Evolutionary conservation across 2,797 vertebrate species (phyloP), one percentile per base, ranked within the genome.

Genomic region (Acanthurus lineatus): DNA sequence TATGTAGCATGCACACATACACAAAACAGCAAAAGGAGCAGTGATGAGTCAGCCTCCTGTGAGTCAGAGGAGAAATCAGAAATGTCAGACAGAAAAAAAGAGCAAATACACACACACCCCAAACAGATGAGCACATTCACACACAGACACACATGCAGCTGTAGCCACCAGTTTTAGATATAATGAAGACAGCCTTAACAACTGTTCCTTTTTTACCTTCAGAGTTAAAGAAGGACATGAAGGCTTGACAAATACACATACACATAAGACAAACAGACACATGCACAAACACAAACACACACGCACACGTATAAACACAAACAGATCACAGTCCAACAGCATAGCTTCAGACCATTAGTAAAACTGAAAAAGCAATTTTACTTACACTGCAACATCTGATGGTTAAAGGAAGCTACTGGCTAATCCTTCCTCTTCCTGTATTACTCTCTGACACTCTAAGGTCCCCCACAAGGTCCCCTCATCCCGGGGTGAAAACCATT

Each of bases 121-220:
- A 35, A 35, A 35, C 32, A 35, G 32, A 35, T 35, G 32, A 35
- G 32, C 32, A 52, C 51, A 69, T 58, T 10, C 40, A 54, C 53
- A 65, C 19, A 61, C 48, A 69, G n/a, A 77, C n/a, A 60, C 56
- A 66, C 32, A 47, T 17, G 6, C 10, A 20, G 67, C 38, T 70
- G 38, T 11, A 53, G 38, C 57, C 58, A 70, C 52, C 42, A 61
- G 32, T 81, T 70, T 74, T 62, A 81, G 71, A 88, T 69, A 79
- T 32, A 32, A 84, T 69, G 59, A 78, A 64, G 62, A 72, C 49
- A 72, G 28, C 68, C 66, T 47, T 73, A 63, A 64, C 28, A 76
- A 52, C 17, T 69, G 54, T 52, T 73, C 47, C 79, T 19, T 48
- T 57, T 69, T 19, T 62, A 67, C 38, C 40, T 15, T 66, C 5